Evolutionary conservation across 2,888 invertebrate genomes (phyloP).

Genomic region (Sturmia bella): DNA sequence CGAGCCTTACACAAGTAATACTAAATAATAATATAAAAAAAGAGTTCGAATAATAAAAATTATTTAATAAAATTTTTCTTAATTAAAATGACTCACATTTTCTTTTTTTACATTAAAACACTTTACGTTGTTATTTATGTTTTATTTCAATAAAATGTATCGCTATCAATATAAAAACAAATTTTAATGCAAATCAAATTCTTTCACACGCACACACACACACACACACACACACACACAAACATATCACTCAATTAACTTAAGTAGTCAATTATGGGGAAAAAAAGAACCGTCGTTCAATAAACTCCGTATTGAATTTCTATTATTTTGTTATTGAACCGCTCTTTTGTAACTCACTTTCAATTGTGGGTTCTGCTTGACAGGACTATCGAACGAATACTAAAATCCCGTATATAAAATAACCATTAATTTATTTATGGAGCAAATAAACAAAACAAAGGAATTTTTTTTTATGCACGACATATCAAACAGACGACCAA

Average conservation of each 20-base stretch:
- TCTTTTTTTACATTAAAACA: too few species aligned
- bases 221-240: not conserved
- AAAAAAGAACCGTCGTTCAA: not conserved
- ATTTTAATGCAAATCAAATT: not conserved
- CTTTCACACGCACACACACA: not conserved
- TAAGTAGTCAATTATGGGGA: not conserved
- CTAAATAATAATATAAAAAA: too few species aligned
- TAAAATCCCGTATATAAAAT: slow-evolving; percentile 51
- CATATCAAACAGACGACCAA: not conserved
- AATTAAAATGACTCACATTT: too few species aligned
- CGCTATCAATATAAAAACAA: not conserved
- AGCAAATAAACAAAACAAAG: slow-evolving; percentile 27
- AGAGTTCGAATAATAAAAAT: too few species aligned
- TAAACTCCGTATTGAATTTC: slow-evolving; percentile 29
- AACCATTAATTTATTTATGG: slow-evolving; percentile 34
- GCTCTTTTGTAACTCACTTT: slow-evolving; percentile 40
- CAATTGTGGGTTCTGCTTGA: slow-evolving; percentile 54
- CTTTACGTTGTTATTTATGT: too few species aligned
- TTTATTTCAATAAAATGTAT: too few species aligned
- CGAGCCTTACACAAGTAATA: too few species aligned
- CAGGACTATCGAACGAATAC: slow-evolving; percentile 62
- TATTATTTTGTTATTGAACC: slow-evolving; percentile 13
- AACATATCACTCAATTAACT: too few species aligned
- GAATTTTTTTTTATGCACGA: not conserved
- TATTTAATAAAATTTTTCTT: too few species aligned